These are phyloP conservation scores for Antennarius maculatus DNA, from an alignment of 2,797 vertebrate genomes.

Conservation along the genomic window DNA sequence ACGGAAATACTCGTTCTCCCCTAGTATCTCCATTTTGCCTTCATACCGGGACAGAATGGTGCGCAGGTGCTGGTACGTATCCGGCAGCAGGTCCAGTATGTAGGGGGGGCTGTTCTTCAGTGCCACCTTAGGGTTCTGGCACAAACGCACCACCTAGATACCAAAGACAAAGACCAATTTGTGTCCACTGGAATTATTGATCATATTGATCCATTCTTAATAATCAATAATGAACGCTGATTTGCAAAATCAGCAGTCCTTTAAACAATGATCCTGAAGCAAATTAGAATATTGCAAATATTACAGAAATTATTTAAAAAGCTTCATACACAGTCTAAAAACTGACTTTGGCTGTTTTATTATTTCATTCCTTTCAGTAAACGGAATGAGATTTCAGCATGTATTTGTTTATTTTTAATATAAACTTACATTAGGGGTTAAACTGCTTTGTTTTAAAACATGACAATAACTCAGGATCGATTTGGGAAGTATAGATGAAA, in stretches of 20 bases:
- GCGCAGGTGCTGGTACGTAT: conserved; percentile 97
- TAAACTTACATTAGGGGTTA: not conserved
- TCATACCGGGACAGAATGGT: conserved; percentile 94
- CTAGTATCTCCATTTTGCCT: conserved; percentile 95
- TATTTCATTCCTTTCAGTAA: not conserved
- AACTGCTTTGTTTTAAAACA: not conserved
- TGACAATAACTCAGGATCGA: not conserved
- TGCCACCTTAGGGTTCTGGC: conserved; percentile 95
- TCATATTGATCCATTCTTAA: not conserved
- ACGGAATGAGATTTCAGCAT: conserved; percentile 2
- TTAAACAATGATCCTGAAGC: not conserved
- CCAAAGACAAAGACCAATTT: not conserved
- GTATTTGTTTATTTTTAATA: not conserved
- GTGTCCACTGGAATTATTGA: not conserved
- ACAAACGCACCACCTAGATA: conserved; percentile 92
- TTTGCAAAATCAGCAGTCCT: too few relatives aligned
- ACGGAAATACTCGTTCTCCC: conserved; percentile 96
- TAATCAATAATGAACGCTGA: not conserved
- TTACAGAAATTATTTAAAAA: not conserved
- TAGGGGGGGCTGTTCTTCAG: conserved; percentile 98
- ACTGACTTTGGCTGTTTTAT: not conserved
- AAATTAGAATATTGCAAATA: not conserved
- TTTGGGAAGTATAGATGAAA: too few relatives aligned
- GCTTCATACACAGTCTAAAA: not conserved
- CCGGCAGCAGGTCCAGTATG: conserved; percentile 95